A percentile compares a stretch with the other conserved stretches of the same genome.
These are phyloP conservation scores for Pocillopora damicornis DNA, from an alignment of 64 coral and sea anemone species.

Conservation along the genomic window DNA sequence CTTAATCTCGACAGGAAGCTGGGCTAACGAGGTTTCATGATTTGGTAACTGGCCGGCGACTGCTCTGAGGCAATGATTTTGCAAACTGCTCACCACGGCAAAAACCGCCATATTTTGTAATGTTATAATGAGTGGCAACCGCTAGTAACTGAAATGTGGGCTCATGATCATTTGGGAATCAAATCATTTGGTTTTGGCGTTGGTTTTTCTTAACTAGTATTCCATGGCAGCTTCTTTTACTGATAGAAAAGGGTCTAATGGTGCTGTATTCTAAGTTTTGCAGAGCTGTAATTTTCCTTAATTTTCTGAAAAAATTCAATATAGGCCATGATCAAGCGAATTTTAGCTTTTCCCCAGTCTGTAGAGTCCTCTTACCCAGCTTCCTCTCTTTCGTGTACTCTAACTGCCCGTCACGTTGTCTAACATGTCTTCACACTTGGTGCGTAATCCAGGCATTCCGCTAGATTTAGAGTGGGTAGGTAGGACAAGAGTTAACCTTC, in stretches of 20 bases:
- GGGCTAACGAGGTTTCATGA: conserved; percentile 57
- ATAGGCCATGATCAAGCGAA: neutral
- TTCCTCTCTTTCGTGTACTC: neutral
- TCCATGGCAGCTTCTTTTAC: no score
- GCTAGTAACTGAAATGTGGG: neutral
- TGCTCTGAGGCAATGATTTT: conserved; percentile 69
- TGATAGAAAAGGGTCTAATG: no score
- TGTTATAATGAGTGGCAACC: neutral
- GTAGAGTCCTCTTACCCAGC: neutral
- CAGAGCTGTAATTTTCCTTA: no score
- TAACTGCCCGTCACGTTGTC: neutral
- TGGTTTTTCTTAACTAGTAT: no score
- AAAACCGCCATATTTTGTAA: conserved; percentile 76
- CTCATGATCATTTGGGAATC: neutral
- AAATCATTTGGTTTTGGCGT: no score
- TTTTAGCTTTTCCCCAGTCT: neutral
- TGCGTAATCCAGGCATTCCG: conserved; percentile 73
- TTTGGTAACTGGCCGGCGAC: conserved; percentile 60
- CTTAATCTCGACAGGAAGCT: conserved; percentile 77
- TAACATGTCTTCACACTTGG: conserved; percentile 80
- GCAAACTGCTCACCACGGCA: conserved; percentile 48
- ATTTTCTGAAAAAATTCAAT: no score
- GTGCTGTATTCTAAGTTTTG: no score
- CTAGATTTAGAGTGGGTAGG: conserved; percentile 73
- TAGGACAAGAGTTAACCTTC: conserved; percentile 80